Evolutionary conservation across 2,797 vertebrate genomes (phyloP).

Genomic region (Sarcophilus harrisii): DNA sequence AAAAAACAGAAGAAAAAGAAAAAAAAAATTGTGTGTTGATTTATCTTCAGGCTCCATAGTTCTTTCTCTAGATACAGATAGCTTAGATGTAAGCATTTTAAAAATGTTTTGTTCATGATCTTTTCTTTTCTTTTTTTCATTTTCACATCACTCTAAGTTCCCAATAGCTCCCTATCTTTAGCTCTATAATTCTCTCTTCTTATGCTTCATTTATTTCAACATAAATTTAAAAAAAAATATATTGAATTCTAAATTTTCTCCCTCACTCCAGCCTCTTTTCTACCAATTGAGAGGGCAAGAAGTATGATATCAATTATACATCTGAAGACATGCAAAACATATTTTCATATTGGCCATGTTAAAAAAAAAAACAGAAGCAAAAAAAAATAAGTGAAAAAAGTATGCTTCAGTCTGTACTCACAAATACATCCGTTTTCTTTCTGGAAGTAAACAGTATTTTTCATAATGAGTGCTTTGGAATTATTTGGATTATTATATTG

Average conservation of each 20-base stretch:
- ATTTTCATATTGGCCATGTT: background rate
- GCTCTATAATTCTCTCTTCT: background rate
- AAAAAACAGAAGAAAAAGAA: too few relatives aligned
- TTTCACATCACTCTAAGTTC: background rate
- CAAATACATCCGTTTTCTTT: background rate
- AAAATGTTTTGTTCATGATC: background rate
- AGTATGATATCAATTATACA: background rate
- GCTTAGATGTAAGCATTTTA: background rate
- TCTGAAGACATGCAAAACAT: background rate
- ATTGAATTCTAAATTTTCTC: background rate
- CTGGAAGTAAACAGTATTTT: background rate
- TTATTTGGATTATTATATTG: background rate
- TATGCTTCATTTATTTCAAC: slow-evolving; percentile 14
- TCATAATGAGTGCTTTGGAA: background rate
- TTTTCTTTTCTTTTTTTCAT: background rate
- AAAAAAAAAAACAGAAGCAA: background rate
- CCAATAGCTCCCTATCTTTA: background rate
- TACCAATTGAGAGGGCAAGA: background rate
- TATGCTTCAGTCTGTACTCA: background rate
- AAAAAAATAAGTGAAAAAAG: background rate
- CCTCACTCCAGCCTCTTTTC: background rate
- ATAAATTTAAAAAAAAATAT: slow-evolving; percentile 30
- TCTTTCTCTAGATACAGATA: too few relatives aligned
- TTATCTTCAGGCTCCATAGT: too few relatives aligned
- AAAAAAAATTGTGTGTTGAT: too few relatives aligned